Conservation (phyloP, 2,113 vertebrate genomes). For the Aegotheles bennettii region DNA sequence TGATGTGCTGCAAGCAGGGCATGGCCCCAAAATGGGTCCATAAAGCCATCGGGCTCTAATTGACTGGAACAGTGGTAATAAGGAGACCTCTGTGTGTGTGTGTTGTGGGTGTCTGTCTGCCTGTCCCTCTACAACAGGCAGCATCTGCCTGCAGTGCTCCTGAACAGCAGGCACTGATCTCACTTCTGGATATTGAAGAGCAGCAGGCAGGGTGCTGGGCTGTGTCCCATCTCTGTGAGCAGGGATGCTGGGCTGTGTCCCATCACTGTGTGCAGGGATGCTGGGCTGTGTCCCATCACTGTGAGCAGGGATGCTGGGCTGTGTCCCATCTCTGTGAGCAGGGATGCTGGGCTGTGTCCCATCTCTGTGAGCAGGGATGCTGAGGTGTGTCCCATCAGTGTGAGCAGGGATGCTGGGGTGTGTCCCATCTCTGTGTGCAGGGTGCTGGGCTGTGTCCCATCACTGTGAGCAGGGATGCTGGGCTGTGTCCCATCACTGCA, state of each 20-base stretch:
- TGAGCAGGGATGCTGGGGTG: accelerated
- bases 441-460: accelerated
- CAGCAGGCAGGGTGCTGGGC: accelerated
- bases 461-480: neutral
- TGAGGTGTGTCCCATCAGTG: accelerated
- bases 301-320: too few relatives aligned
- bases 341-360: neutral
- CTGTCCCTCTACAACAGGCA: neutral
- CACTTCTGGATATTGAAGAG: neutral
- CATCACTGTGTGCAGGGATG: accelerated
- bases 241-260: neutral
- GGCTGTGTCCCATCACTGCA: neutral
- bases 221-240: accelerated
- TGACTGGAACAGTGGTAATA: neutral
- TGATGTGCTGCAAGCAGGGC: accelerated
- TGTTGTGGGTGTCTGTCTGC: neutral
- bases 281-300: neutral
- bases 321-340: neutral
- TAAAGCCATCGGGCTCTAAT: neutral
- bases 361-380: neutral
- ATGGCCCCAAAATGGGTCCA: accelerated
- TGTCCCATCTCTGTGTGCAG: accelerated
- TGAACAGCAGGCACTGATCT: neutral
- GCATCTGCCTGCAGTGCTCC: neutral
- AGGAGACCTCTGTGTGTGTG: neutral